Conservation (phyloP, 2,888 invertebrate species). For the Disparrhopalites patrizii region DNA sequence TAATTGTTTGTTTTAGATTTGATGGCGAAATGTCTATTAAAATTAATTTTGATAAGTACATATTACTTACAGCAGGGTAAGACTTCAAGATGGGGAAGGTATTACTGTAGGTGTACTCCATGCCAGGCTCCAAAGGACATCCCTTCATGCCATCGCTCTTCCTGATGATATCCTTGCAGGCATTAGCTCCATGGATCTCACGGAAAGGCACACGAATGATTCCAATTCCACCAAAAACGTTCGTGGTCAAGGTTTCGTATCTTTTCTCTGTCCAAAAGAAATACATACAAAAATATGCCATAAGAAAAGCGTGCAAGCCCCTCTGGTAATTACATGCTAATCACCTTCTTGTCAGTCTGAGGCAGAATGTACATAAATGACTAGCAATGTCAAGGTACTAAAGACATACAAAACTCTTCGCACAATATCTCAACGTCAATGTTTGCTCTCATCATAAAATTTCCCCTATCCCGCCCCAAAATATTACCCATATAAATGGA, state of each 20-base stretch:
- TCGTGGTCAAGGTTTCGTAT: constrained; percentile 45
- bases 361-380: not conserved
- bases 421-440: no score
- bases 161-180: constrained; percentile 44
- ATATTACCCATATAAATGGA: no score
- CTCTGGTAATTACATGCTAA: no score
- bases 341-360: not conserved
- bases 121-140: constrained; percentile 43
- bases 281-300: not conserved
- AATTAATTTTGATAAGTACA: no score
- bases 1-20: no score
- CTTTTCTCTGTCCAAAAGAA: constrained; percentile 33
- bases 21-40: no score
- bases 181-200: constrained; percentile 47
- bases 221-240: constrained; percentile 48
- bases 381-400: no score
- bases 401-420: no score
- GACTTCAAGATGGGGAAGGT: constrained; percentile 47
- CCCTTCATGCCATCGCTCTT: constrained; percentile 41
- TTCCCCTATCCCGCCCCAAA: no score
- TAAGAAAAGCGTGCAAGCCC: no score
- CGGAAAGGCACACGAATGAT: constrained; percentile 48
- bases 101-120: constrained; percentile 47
- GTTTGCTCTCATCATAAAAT: no score
- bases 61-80: constrained; percentile 47